Percentiles rank a stretch among this genome's conserved stretches.
Conservation (phyloP, 1,140 invertebrate species). For the Apolygus lucorum region DNA sequence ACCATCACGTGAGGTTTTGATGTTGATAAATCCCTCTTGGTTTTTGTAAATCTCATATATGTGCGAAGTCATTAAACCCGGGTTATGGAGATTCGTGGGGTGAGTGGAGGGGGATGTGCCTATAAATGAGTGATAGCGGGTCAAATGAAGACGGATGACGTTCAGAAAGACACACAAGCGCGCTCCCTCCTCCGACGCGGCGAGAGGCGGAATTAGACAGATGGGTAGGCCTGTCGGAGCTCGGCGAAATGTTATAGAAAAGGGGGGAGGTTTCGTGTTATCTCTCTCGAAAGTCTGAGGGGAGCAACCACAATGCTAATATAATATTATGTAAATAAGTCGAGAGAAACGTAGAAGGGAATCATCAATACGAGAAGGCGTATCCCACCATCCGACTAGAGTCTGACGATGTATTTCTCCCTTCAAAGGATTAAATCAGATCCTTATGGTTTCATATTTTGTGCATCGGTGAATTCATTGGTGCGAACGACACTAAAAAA, state of each 20-base stretch:
- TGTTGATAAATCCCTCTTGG: background rate
- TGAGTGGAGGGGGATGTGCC: background rate
- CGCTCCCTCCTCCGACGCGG: too few species aligned
- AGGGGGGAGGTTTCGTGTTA: background rate
- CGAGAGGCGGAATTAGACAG: background rate
- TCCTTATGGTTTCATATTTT: background rate
- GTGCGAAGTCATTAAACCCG: background rate
- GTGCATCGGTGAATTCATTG: too few species aligned
- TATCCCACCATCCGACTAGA: background rate
- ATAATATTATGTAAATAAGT: constrained; percentile 20
- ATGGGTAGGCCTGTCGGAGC: too few species aligned
- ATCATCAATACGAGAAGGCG: background rate
- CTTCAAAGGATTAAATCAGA: background rate
- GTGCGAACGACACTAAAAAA: too few species aligned
- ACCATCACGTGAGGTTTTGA: background rate
- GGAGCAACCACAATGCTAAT: constrained; percentile 14
- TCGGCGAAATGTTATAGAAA: background rate
- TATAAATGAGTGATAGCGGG: background rate
- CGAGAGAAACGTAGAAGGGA: background rate
- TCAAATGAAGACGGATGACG: constrained; percentile 19
- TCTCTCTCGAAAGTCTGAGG: too few species aligned
- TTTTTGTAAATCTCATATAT: background rate
- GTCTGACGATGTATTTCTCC: background rate
- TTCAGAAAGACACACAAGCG: background rate
- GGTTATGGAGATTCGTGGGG: background rate